Evolutionary conservation across 2,113 vertebrate species (phyloP), one percentile per base, ranked within the genome.

Genomic region (Phocoena sinus): DNA sequence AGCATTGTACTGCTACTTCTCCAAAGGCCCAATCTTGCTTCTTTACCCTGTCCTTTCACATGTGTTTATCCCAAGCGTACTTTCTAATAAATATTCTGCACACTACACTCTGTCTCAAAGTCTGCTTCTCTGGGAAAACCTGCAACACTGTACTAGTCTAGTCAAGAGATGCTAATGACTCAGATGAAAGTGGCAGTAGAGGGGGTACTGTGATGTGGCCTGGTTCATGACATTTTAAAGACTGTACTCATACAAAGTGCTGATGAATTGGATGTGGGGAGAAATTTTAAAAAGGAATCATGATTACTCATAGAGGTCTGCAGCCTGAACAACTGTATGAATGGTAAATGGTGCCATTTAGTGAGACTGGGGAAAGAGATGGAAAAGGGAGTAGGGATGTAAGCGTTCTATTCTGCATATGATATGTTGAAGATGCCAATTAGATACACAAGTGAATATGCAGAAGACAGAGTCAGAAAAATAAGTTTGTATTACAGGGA

Each of bases 101-200:
- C 38, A 92, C 23, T 90, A 97, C 96, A 87, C 53, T 73, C 73
- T 82, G 8, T 89, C 63, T 82, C 36, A 63, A 89, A 92, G 53
- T 70, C 20, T 63, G 67, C 56, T 91, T 91, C n/a, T 85, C 63
- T 87, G 56, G 87, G 68, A 70, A 97, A 87, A 71, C 9, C 33
- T 44, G n/a, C 17, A 77, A 87, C 17, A 76, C 0, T 70, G 21
- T 33, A 84, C 26, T 68, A 77, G 13, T 77, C 31, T 68, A 77
- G 17, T 77, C 31, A 56, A 81, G 13, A 92, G 47, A 95, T 73
- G 41, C 81, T 5, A 67, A 67, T 50, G 31, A 23, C 50, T 87
- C 38, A 74, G 38, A 82, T 15, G 2, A 71, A 88, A 84, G 21
- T 67, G 28, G 53, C 63, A 90, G 25, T 76, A 53, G 38, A 47